Percentiles rank a stretch among this genome's conserved stretches.
These are phyloP conservation scores for Mnemiopsis leidyi DNA, from an alignment of 37 sponge, comb jelly and placozoan species.

Conservation along the genomic window DNA sequence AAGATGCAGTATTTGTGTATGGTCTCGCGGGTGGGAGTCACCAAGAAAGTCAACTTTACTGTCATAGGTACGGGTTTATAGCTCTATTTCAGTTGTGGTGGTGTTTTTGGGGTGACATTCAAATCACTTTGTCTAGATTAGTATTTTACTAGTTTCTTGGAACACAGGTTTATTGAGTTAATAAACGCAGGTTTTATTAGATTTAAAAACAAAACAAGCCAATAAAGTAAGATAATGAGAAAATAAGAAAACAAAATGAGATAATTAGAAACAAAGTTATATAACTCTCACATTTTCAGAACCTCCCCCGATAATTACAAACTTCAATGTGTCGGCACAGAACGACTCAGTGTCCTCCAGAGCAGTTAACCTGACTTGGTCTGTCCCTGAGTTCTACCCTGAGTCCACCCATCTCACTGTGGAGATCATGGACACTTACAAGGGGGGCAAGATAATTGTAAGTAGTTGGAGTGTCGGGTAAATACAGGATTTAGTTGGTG, in stretches of 20 bases:
- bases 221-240: too few relatives aligned
- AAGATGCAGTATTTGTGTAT: background rate
- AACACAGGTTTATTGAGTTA: too few relatives aligned
- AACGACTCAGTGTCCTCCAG: background rate
- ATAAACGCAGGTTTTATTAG: too few relatives aligned
- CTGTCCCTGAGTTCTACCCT: background rate
- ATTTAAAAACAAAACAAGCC: too few relatives aligned
- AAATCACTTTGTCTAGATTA: too few relatives aligned
- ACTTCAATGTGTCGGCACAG: background rate
- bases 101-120: too few relatives aligned
- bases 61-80: slow-evolving; percentile 11
- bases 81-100: too few relatives aligned
- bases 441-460: background rate
- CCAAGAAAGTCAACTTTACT: slow-evolving; percentile 6
- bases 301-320: background rate
- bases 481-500: too few relatives aligned
- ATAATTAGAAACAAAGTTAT: too few relatives aligned
- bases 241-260: too few relatives aligned
- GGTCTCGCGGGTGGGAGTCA: background rate
- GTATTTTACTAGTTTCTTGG: too few relatives aligned
- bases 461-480: too few relatives aligned
- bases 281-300: slow-evolving; percentile 31
- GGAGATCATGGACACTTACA: background rate
- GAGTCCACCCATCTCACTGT: background rate
- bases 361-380: background rate